Conservation (phyloP, 2,113 vertebrate species). For the Melanerpes aurifrons region DNA sequence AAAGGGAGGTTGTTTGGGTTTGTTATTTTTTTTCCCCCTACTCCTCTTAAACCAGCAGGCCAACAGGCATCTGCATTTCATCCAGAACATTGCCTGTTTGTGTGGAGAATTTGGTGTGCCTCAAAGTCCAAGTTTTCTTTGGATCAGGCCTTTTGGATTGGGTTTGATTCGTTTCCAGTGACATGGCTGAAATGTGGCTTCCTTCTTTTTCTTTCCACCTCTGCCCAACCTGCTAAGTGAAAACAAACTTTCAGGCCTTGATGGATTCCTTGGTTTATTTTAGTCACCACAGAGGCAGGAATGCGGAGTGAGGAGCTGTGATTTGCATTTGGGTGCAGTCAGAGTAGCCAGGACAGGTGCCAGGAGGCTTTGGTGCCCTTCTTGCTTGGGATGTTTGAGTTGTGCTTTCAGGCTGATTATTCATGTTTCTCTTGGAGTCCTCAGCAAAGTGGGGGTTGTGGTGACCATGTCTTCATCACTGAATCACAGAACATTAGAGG, state of each 20-base stretch:
- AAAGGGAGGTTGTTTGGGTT: rapidly evolving
- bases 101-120: constrained; percentile 4
- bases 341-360: not conserved
- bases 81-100: not conserved
- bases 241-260: not conserved
- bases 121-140: constrained; percentile 23
- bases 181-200: not conserved
- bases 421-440: not conserved
- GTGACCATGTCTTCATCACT: rapidly evolving
- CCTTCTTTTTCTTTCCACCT: not conserved
- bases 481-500: no score
- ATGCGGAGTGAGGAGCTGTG: not conserved
- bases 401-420: not conserved
- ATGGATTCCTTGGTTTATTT: constrained; percentile 43
- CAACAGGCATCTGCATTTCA: not conserved
- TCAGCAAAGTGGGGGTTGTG: not conserved
- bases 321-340: not conserved
- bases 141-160: not conserved
- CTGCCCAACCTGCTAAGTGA: not conserved
- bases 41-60: not conserved
- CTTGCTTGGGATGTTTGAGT: not conserved
- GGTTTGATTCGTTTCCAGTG: constrained; percentile 7
- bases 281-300: not conserved
- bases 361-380: not conserved
- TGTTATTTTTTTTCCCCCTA: not conserved